Evolutionary conservation across 2,113 vertebrate genomes (phyloP), one percentile per base, ranked within the genome.

Genomic region (Nesogale talazaci): DNA sequence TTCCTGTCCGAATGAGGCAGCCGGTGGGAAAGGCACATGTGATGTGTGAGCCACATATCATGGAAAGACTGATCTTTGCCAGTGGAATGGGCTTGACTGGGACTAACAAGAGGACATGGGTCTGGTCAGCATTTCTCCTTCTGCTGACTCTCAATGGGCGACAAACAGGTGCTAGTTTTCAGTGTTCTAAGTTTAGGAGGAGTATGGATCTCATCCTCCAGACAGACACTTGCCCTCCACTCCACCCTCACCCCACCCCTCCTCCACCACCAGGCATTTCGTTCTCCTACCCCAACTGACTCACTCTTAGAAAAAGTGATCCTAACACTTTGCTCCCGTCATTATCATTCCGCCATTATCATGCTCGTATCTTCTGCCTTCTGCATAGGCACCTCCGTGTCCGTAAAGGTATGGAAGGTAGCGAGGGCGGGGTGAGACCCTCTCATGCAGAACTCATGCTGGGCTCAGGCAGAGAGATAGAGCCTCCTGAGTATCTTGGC

Each of bases 61-160:
- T 74, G 95, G 94, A 95, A 94, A 76, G n/a, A 29, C 78, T 79
- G 63, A 78, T 17, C 76, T 65, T 85, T 46, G 34, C 86, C 22
- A 3, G 76, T 8, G 40, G 65, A 6, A n/a, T 0, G 15, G 81
- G n/a, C 2, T 3, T 6, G 70, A 14, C 27, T 3, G 36, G 81
- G 57, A 1, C 74, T 19, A 56, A 40, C 82, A 81, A 65, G 56
- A 42, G 4, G 31, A 76, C 27, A 34, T 9, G 57, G 46, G 4
- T 22, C 29, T n/a, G 27, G 34, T 59, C 70, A 36, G 29, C 22
- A 15, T 70, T 76, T 67, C 52, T 9, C 31, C 72, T n/a, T 0
- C 59, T 42, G 78, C 25, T 38, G 65, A 63, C 25, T 31, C 23
- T 17, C 9, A 3, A n/a, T 7, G 27, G 56, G 17, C 69, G 9